phyloP scores from a whole-genome alignment of 2,888 invertebrate species.

The Ceriagrion tenellum region DNA sequence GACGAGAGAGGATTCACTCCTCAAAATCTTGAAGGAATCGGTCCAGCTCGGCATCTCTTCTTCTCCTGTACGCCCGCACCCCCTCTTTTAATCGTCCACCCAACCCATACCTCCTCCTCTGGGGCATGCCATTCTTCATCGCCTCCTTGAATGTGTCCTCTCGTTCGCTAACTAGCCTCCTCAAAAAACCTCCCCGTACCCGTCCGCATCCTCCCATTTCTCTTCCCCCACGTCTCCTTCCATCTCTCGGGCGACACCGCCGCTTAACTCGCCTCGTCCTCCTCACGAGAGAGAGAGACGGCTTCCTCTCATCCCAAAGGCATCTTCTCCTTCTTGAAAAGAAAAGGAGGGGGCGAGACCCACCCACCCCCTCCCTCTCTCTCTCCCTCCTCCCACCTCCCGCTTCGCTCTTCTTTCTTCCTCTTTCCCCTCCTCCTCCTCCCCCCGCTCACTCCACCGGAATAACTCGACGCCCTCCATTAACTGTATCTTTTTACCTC shows the following conservation, averaged over 20 bases:
- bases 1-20: neutral
- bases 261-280: slow-evolving; percentile 16
- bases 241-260: neutral
- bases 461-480: slow-evolving; percentile 64
- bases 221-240: neutral
- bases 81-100: neutral
- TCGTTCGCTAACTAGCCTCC: slow-evolving; percentile 60
- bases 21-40: slow-evolving; percentile 25
- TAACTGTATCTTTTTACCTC: slow-evolving; percentile 68
- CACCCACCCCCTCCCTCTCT: neutral
- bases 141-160: slow-evolving; percentile 66
- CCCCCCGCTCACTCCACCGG: slow-evolving; percentile 36
- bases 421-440: neutral
- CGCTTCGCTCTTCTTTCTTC: neutral
- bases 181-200: neutral
- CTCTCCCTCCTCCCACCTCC: neutral
- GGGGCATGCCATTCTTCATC: slow-evolving; percentile 50
- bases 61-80: neutral
- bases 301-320: slow-evolving; percentile 11
- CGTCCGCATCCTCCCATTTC: neutral
- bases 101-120: neutral
- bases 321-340: neutral
- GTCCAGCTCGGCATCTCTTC: slow-evolving; percentile 21
- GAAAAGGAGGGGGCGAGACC: neutral
- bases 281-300: neutral